Percentiles rank a stretch among this genome's conserved stretches.
These are phyloP conservation scores for Sarcophaga subvicina DNA, from an alignment of 2,888 invertebrate species.

Conservation along the genomic window DNA sequence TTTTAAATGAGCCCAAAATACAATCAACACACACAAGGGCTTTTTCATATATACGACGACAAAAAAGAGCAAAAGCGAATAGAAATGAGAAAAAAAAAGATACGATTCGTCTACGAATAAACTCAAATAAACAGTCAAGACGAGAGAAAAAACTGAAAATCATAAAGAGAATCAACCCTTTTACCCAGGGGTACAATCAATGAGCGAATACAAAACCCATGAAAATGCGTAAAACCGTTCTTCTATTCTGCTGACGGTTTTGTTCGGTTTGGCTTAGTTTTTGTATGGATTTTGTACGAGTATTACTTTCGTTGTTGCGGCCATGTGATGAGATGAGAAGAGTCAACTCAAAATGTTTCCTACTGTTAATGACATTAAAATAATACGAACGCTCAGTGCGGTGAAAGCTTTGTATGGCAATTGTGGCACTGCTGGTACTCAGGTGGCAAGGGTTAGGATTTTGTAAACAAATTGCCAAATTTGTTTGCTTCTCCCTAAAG, in stretches of 20 bases:
- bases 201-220: constrained; percentile 15
- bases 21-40: not conserved
- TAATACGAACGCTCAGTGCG: constrained; percentile 34
- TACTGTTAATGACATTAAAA: constrained; percentile 45
- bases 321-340: not conserved
- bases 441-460: constrained; percentile 28
- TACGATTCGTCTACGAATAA: not conserved
- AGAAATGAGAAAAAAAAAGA: not conserved
- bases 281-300: not conserved
- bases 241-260: constrained; percentile 17
- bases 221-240: constrained; percentile 46
- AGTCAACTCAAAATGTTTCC: constrained; percentile 32
- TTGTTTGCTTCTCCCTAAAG: constrained; percentile 38
- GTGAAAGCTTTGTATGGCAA: constrained; percentile 13
- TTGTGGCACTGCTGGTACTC: constrained; percentile 16
- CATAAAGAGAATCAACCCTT: not conserved
- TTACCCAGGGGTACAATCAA: constrained; percentile 51
- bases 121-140: not conserved
- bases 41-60: not conserved
- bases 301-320: not conserved
- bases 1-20: constrained; percentile 2
- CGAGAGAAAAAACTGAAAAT: not conserved
- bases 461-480: constrained; percentile 62
- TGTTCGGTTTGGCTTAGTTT: constrained; percentile 4
- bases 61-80: not conserved